Evolutionary conservation across 2,113 vertebrate genomes (phyloP).

Genomic region (Halcyon senegalensis): DNA sequence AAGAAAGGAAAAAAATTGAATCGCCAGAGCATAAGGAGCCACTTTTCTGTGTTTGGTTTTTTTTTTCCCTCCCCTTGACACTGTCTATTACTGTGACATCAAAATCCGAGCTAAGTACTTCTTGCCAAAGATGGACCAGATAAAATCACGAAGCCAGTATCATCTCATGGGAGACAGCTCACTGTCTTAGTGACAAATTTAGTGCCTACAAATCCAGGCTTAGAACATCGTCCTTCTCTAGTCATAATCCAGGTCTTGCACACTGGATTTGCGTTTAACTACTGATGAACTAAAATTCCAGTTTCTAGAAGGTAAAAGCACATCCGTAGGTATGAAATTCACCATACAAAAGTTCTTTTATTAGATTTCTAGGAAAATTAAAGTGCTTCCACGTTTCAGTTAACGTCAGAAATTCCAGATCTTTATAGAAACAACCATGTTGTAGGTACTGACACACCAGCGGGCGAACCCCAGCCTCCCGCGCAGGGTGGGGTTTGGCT

Average conservation of each 20-base stretch:
- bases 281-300: not conserved
- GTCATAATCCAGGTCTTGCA: constrained; percentile 40
- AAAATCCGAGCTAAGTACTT: constrained; percentile 38
- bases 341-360: not conserved
- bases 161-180: constrained; percentile 38
- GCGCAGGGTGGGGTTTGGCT: not conserved
- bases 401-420: not conserved
- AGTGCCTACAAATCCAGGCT: constrained; percentile 54
- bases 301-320: not conserved
- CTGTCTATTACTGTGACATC: constrained; percentile 40
- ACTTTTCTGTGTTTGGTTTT: not conserved
- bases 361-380: not conserved
- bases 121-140: constrained; percentile 37
- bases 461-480: not conserved
- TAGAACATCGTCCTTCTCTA: constrained; percentile 16
- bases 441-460: not conserved
- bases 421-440: not conserved
- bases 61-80: not conserved
- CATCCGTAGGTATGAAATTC: not conserved
- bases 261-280: constrained; percentile 24
- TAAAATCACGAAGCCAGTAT: constrained; percentile 25
- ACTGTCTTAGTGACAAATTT: constrained; percentile 41
- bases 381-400: not conserved
- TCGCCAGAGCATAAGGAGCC: not conserved
- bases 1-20: not conserved